Evolutionary conservation across 2,113 vertebrate species (phyloP), one percentile per base, ranked within the genome.

Genomic region (Casuarius casuarius): DNA sequence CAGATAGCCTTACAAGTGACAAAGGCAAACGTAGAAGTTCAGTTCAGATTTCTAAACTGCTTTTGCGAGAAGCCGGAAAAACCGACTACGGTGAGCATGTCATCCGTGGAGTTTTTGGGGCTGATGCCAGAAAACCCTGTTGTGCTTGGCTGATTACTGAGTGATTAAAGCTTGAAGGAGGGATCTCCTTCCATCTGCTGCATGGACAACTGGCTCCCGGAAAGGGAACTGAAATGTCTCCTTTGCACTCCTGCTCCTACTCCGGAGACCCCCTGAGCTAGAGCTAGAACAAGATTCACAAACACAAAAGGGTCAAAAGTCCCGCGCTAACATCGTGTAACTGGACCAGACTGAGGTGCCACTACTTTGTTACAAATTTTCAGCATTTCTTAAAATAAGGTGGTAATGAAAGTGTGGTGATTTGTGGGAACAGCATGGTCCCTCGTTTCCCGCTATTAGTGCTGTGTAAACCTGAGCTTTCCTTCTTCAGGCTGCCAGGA

Each of bases 151-250:
- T 96, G 89, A 79, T 91, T 65, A 61, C 35, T 7, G 67, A 89
- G 66, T 2, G 2, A 93, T 87, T 96, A 87, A 75, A 84, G 70
- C 89, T 92, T 92, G 77, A 90, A 79, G 49, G 58, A 25, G 74
- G 78, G 65, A 92, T 92, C 88, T 84, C 87, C 92, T 81, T 87
- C 95, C 70, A 84, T 84, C 94, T 93, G 94, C 68, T 86, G 62
- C 51, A 26, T 21, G 62, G 62, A 76, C 66, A 82, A 67, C 52
- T 85, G 68, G 42, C 70, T 89, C 48, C 31, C 48, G 40, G 46
- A 48, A 8, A 87, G 73, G 70, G 66, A 93, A 72, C 35, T n/a
- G 68, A 61, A 77, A 84, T 56, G 65, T 54, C 40, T 76, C 29
- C 79, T 93, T 40, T 42, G 46, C 4, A 0, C 28, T 89, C 72